A percentile compares a stretch with the other conserved stretches of the same genome.
Evolutionary conservation across 1,140 invertebrate species (phyloP).

Genomic region (Aphis craccivora): DNA sequence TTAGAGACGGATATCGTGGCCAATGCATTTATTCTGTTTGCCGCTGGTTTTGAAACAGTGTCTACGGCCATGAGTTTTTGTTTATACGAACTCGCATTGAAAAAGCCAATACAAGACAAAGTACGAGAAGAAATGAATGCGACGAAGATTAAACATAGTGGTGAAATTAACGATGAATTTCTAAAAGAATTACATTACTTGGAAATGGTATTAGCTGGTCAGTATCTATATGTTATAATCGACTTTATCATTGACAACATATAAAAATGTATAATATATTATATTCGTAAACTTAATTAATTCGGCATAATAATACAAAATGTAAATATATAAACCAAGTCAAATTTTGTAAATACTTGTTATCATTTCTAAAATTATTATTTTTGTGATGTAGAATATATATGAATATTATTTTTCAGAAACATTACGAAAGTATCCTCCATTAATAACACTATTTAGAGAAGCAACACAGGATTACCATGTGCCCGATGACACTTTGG

Average conservation of each 20-base stretch:
- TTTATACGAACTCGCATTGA: constrained; percentile 59
- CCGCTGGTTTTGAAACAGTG: constrained; percentile 61
- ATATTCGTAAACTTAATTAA: background rate
- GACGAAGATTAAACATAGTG: constrained; percentile 64
- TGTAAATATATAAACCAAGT: no score
- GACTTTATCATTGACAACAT: background rate
- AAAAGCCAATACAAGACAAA: constrained; percentile 59
- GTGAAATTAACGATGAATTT: constrained; percentile 66
- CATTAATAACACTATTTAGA: constrained; percentile 67
- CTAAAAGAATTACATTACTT: constrained; percentile 67
- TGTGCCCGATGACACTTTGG: constrained; percentile 65
- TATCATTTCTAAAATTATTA: no score
- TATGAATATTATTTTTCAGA: constrained; percentile 62
- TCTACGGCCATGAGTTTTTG: constrained; percentile 58
- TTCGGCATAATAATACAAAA: background rate
- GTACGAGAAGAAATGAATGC: constrained; percentile 58
- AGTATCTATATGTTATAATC: background rate
- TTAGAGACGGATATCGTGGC: constrained; percentile 59
- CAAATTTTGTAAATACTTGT: no score
- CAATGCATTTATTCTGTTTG: constrained; percentile 60
- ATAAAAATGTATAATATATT: background rate
- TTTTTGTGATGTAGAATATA: background rate
- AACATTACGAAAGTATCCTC: constrained; percentile 70
- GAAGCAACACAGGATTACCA: constrained; percentile 67
- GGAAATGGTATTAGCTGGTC: constrained; percentile 66